Conservation (phyloP, 2,888 invertebrate species). For the Cloeon dipterum region DNA sequence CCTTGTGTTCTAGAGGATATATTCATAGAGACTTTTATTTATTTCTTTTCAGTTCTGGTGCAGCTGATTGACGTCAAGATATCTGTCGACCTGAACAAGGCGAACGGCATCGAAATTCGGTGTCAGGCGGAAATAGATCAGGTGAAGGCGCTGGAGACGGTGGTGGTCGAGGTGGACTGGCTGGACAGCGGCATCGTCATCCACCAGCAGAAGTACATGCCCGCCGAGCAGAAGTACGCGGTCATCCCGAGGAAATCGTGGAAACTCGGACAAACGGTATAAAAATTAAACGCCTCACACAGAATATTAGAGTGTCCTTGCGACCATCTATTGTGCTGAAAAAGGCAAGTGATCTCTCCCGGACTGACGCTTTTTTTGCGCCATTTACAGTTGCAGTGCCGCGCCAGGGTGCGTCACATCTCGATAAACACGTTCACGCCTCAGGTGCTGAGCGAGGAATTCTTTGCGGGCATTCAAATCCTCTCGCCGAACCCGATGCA, state of each 20-base stretch:
- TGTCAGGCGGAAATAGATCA: conserved; percentile 12
- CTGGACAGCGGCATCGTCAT: conserved; percentile 11
- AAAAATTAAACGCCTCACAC: conserved; percentile 3
- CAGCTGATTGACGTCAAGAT: conserved; percentile 11
- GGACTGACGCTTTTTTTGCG: background rate
- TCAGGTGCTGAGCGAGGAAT: conserved; percentile 10
- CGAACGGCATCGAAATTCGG: conserved; percentile 10
- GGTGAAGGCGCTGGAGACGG: conserved; percentile 11
- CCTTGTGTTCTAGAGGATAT: too few relatives aligned
- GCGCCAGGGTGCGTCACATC: conserved; percentile 12
- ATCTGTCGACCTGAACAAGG: conserved; percentile 10
- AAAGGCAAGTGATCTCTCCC: background rate
- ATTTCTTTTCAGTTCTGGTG: conserved; percentile 12
- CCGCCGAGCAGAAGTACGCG: conserved; percentile 11
- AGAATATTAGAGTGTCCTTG: background rate
- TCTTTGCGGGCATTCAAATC: conserved; percentile 10
- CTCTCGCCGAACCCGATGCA: conserved; percentile 1
- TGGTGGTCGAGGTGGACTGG: conserved; percentile 12
- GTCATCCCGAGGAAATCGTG: conserved; percentile 12
- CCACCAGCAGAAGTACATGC: conserved; percentile 11
- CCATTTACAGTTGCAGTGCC: conserved; percentile 10
- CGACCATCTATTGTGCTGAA: too few relatives aligned
- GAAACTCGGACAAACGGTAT: conserved; percentile 13
- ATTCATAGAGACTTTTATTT: too few relatives aligned
- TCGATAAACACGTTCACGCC: conserved; percentile 12